Base-by-base conservation (phyloP, 2,113 vertebrate species). In the Salminus brasiliensis region DNA sequence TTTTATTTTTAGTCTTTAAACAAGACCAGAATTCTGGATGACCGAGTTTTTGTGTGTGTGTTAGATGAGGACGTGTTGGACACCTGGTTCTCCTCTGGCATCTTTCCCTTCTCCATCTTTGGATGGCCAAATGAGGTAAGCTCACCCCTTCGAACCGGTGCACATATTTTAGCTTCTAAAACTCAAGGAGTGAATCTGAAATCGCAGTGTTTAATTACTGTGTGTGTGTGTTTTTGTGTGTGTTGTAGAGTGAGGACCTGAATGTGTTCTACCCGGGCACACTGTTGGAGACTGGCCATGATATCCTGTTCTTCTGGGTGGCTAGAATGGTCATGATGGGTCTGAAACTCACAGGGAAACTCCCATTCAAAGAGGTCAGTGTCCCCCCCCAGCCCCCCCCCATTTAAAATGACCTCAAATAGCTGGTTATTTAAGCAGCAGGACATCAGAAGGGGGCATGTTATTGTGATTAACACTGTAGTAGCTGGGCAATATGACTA, bases 231-330 rank as follows among this genome's bases (percentile, higher is more conserved):
- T 66, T 5, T 66, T 29, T 52, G 23, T 63, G 29, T 77, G 13
- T 27, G 32, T 73, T 4, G 13, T 66, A 98, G 96, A 91, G 82
- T 0, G 69, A 88, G 52, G 96, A 97, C 81, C 87, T 97, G 49
- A 88, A 78, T 15, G 92, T 88, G 4, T 98, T 97, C 88, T 97
- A 97, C 76, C 96, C 96, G 0, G 93, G 95, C 53, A 95, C 92
- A 0, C 84, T 98, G 63, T 76, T 97, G 88, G 96, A 96, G 87
- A 98, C 96, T 0, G 96, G 96, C 4, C 95, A 95, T 2, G 96
- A 97, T 85, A 96, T 98, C 78, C 89, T 97, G 65, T 94, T 97
- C 85, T 97, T 98, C 90, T 98, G 96, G 96, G 96, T 97, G 43
- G 95, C 95, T 18, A 93, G 96, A 0, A 97, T 98, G 96, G 95